Percentiles rank a stretch among this genome's conserved stretches.
Conservation (phyloP, 2,797 vertebrate species). For the Enoplosus armatus region DNA sequence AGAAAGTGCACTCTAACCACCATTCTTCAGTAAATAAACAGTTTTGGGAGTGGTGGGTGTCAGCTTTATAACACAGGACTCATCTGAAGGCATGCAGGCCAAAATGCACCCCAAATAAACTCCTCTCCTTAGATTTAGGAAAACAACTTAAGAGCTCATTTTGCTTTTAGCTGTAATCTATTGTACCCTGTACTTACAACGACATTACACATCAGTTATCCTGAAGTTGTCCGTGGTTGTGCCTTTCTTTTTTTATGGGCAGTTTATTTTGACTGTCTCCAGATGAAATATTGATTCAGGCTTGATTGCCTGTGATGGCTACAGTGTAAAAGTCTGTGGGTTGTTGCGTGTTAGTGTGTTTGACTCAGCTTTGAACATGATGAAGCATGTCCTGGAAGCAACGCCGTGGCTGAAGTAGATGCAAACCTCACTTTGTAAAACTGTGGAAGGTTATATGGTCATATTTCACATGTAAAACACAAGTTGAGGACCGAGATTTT, state of each 20-base stretch:
- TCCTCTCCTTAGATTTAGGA: conserved; percentile 34
- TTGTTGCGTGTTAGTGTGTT: conserved; percentile 39
- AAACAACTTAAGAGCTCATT: conserved; percentile 44
- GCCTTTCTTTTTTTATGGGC: conserved; percentile 32
- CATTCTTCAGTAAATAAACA: conserved; percentile 52
- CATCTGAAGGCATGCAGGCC: conserved; percentile 44
- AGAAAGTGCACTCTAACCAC: conserved; percentile 46
- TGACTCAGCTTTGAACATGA: conserved; percentile 36
- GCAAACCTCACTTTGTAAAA: neutral
- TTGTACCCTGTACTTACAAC: conserved; percentile 50
- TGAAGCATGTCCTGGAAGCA: conserved; percentile 9
- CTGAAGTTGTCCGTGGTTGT: conserved; percentile 22
- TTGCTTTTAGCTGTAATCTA: conserved; percentile 43
- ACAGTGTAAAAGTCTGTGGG: conserved; percentile 19
- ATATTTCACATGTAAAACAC: neutral
- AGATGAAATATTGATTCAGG: conserved; percentile 55
- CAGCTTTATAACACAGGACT: conserved; percentile 43
- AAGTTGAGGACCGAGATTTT: neutral
- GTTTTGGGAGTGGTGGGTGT: conserved; percentile 56
- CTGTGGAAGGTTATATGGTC: neutral
- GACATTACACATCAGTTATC: conserved; percentile 50
- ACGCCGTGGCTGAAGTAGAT: neutral
- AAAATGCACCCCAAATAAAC: conserved; percentile 53
- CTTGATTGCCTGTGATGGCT: conserved; percentile 50
- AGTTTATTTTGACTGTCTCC: conserved; percentile 55